These are phyloP conservation scores for Pheosia gnoma DNA, from an alignment of 2,888 invertebrate genomes.

Conservation along the genomic window DNA sequence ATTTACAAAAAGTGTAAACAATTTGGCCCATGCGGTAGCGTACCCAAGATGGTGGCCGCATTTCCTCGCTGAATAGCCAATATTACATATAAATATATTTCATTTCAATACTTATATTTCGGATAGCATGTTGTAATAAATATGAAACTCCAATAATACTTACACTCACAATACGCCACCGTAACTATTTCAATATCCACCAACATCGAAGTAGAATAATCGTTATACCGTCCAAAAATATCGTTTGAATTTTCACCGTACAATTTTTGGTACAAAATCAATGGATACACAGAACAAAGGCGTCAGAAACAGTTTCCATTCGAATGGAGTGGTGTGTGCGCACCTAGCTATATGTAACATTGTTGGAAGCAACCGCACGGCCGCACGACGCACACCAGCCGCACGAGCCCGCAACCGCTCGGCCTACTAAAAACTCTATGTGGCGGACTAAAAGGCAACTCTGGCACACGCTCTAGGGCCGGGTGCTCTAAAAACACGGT, in stretches of 20 bases:
- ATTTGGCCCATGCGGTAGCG: too few species aligned
- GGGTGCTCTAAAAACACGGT: slow-evolving; percentile 28
- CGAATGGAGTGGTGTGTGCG: background rate
- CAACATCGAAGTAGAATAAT: background rate
- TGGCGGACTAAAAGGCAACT: slow-evolving; percentile 54
- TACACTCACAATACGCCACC: background rate
- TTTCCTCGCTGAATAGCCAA: too few species aligned
- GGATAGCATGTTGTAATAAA: too few species aligned
- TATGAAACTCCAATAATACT: background rate
- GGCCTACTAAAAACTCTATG: slow-evolving; percentile 50
- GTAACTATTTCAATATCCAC: background rate
- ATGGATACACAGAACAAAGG: slow-evolving; percentile 1
- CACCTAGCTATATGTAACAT: background rate
- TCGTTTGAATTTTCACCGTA: background rate
- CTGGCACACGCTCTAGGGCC: slow-evolving; percentile 29
- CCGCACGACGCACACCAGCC: slow-evolving; percentile 1
- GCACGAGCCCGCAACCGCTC: slow-evolving; percentile 36
- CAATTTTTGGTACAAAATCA: slow-evolving; percentile 4
- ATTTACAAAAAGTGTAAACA: too few species aligned
- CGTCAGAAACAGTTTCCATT: slow-evolving; percentile 1
- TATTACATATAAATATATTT: too few species aligned
- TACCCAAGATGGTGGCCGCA: too few species aligned
- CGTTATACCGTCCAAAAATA: background rate
- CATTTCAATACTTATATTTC: too few species aligned
- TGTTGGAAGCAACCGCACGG: background rate